A percentile compares a stretch with the other conserved stretches of the same genome.
These are phyloP conservation scores for Eupithecia vulgata DNA, from an alignment of 2,888 invertebrate genomes.

Conservation along the genomic window DNA sequence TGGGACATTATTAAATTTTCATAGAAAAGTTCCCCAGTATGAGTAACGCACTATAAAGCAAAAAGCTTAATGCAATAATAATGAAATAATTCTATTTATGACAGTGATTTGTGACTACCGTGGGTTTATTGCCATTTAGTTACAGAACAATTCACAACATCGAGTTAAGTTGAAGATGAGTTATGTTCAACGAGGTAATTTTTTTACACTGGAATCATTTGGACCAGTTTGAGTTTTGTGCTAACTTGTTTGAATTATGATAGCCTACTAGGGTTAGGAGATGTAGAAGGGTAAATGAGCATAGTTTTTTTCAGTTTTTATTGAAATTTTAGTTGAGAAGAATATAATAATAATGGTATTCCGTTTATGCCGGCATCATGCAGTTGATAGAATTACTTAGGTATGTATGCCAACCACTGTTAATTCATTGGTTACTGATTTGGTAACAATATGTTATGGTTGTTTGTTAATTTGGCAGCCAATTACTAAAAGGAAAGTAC, in stretches of 20 bases:
- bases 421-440: conserved; percentile 8
- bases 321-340: not conserved
- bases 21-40: no score
- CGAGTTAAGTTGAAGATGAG: not conserved
- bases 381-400: conserved; percentile 15
- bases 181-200: not conserved
- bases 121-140: not conserved
- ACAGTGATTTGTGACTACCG: not conserved
- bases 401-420: not conserved
- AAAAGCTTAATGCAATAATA: no score
- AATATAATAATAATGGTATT: not conserved
- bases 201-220: not conserved
- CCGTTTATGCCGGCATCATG: conserved; percentile 14
- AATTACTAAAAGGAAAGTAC: conserved; percentile 73
- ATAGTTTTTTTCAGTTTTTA: not conserved
- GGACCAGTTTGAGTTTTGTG: not conserved
- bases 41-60: no score
- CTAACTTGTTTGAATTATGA: not conserved
- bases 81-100: not conserved
- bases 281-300: not conserved
- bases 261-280: conserved; percentile 3
- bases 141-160: conserved; percentile 5
- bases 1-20: no score
- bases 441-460: conserved; percentile 7
- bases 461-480: conserved; percentile 57